Evolutionary conservation across 2,113 vertebrate species (phyloP).

Genomic region (Ptychochromis oligacanthus): DNA sequence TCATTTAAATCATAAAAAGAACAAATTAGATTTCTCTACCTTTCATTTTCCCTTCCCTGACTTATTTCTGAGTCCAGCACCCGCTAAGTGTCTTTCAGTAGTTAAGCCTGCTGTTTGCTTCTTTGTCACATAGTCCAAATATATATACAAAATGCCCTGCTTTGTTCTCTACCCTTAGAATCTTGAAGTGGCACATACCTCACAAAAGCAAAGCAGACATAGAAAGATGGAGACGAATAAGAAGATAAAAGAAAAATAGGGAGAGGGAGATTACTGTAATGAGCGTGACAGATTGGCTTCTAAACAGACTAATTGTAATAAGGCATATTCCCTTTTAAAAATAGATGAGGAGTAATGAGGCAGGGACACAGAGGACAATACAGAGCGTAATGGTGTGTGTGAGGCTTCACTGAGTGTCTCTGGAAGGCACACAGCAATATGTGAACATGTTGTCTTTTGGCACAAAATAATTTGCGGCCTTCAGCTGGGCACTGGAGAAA

Average conservation of each 20-base stretch:
- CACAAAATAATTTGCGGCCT: constrained; percentile 14
- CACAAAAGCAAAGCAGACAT: background rate
- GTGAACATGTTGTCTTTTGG: constrained; percentile 11
- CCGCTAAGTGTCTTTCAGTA: constrained; percentile 8
- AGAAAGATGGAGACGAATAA: background rate
- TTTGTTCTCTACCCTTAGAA: background rate
- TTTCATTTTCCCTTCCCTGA: background rate
- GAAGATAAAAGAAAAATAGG: constrained; percentile 18
- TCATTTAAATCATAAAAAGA: constrained; percentile 36
- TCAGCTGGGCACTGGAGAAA: background rate
- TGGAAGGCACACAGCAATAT: constrained; percentile 14
- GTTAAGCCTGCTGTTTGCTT: background rate
- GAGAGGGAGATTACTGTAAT: constrained; percentile 48
- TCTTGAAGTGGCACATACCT: background rate
- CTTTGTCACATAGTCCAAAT: constrained; percentile 3
- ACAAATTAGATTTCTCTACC: constrained; percentile 1
- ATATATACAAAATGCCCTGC: constrained; percentile 2
- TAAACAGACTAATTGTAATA: constrained; percentile 72
- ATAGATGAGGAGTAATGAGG: constrained; percentile 74
- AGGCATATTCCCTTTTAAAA: constrained; percentile 72
- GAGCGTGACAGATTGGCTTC: constrained; percentile 66
- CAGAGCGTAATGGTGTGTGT: constrained; percentile 54
- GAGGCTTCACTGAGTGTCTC: constrained; percentile 22
- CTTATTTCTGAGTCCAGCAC: background rate
- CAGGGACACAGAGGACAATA: constrained; percentile 57